Evolutionary conservation across 2,888 invertebrate genomes (phyloP).

Genomic region (Eupsilia transversa): DNA sequence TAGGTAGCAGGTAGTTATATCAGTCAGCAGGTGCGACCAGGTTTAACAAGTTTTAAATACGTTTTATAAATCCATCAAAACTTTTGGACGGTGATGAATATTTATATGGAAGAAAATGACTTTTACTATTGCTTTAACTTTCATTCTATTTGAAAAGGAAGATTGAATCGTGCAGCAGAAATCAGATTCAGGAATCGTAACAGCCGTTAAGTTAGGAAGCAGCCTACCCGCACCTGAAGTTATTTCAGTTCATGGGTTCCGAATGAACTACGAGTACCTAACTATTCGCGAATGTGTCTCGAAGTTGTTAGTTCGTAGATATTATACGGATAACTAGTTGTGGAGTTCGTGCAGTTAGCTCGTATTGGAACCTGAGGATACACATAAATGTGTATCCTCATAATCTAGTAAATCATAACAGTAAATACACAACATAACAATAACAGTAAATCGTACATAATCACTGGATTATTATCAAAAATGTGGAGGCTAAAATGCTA

Average conservation of each 20-base stretch:
- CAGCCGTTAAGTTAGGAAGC: slow-evolving; percentile 53
- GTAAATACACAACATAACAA: too few relatives aligned
- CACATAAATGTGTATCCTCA: too few relatives aligned
- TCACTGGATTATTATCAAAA: neutral
- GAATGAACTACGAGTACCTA: slow-evolving; percentile 64
- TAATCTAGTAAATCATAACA: too few relatives aligned
- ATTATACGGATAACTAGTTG: slow-evolving; percentile 65
- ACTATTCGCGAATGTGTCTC: slow-evolving; percentile 67
- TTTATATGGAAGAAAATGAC: slow-evolving; percentile 72
- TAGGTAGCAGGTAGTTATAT: slow-evolving; percentile 67
- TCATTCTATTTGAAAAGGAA: slow-evolving; percentile 47
- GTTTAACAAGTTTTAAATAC: slow-evolving; percentile 79
- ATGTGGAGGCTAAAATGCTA: neutral
- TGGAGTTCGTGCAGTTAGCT: slow-evolving; percentile 61
- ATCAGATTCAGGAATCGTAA: slow-evolving; percentile 45
- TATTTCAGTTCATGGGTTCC: slow-evolving; percentile 65
- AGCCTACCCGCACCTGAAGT: slow-evolving; percentile 63
- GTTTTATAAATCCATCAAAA: slow-evolving; percentile 83
- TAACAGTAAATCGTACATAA: too few relatives aligned
- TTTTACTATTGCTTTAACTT: slow-evolving; percentile 67
- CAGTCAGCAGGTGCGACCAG: slow-evolving; percentile 77
- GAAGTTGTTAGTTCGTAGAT: slow-evolving; percentile 63
- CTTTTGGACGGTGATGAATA: slow-evolving; percentile 81
- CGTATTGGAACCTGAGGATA: slow-evolving; percentile 55
- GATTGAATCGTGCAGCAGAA: slow-evolving; percentile 43